Evolutionary conservation across 2,888 invertebrate species (phyloP), one percentile per base, ranked within the genome.

Genomic region (Cataglyphis albicans): DNA sequence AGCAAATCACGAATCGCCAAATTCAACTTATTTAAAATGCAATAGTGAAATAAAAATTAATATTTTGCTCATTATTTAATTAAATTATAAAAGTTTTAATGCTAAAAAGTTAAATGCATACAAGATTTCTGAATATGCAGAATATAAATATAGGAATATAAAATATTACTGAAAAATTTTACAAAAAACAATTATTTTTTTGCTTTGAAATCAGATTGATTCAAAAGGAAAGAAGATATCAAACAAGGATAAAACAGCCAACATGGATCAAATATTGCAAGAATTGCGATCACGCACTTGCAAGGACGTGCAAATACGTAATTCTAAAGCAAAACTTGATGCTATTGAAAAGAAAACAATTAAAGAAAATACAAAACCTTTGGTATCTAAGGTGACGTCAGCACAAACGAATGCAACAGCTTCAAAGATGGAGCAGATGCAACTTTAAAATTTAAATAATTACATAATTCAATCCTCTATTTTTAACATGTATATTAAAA

Each of bases 181-280:
- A 48, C 6, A 10, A 25, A 38, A 57, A 1, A 35, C 44, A 32
- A 12, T 81, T 59, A 59, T 68, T 83, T 73, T 73, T 85, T 70
- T 83, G 84, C 89, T 76, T 93, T 84, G 86, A 89, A 68, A 52
- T 35, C 92, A 94, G 95, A 90, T 88, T 90, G 93, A 89, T 78
- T 87, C 92, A n/a, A 94, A 93, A 87, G 85, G 90, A 55, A 92
- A 92, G 81, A 93, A 93, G 80, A 94, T 92, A 82, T 91, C 90
- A 15, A 85, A 83, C 63, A 92, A 90, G 65, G 93, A 92, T 29
- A 94, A 93, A 84, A 92, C 91, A 15, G 90, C 86, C 2, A 85
- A 88, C 38, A 91, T 95, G 70, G 93, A 95, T 86, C 90, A 93
- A 65, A 93, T 94, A 70, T 89, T 95, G 87, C 88, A 90, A 68